Evolutionary conservation across 2,888 invertebrate species (phyloP).

Genomic region (Psococerastis gibbosa): DNA sequence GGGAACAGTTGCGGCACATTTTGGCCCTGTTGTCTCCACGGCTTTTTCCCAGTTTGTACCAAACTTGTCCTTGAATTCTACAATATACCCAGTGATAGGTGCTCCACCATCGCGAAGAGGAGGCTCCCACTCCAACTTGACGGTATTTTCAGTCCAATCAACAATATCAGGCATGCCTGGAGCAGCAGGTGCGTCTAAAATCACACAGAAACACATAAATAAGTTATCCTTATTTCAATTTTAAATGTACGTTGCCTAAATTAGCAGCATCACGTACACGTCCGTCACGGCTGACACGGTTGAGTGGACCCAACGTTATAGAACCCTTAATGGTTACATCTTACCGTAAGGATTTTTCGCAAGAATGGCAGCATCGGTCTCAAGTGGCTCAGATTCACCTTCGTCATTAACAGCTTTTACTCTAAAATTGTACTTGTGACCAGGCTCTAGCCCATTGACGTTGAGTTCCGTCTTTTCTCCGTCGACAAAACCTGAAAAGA

Average conservation of each 20-base stretch:
- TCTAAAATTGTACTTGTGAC: slow-evolving; percentile 93
- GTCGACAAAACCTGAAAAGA: slow-evolving; percentile 42
- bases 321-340: too few relatives aligned
- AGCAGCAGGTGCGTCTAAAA: slow-evolving; percentile 54
- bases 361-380: slow-evolving; percentile 67
- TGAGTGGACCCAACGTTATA: too few relatives aligned
- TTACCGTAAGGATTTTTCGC: slow-evolving; percentile 93
- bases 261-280: too few relatives aligned
- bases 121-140: slow-evolving; percentile 78
- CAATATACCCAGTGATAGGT: slow-evolving; percentile 80
- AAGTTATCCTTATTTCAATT: not conserved
- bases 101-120: slow-evolving; percentile 83
- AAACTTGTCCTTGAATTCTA: slow-evolving; percentile 83
- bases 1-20: slow-evolving; percentile 71
- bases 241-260: too few relatives aligned
- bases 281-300: too few relatives aligned
- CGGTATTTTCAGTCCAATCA: slow-evolving; percentile 82
- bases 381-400: slow-evolving; percentile 90
- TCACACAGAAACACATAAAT: slow-evolving; percentile 11
- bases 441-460: slow-evolving; percentile 77
- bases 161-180: slow-evolving; percentile 81
- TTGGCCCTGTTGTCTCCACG: slow-evolving; percentile 63
- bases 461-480: slow-evolving; percentile 66
- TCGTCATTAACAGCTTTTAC: slow-evolving; percentile 94
- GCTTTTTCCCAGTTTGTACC: slow-evolving; percentile 69